Evolutionary conservation across 2,797 vertebrate species (phyloP).

Genomic region (Hippoglossus hippoglossus): DNA sequence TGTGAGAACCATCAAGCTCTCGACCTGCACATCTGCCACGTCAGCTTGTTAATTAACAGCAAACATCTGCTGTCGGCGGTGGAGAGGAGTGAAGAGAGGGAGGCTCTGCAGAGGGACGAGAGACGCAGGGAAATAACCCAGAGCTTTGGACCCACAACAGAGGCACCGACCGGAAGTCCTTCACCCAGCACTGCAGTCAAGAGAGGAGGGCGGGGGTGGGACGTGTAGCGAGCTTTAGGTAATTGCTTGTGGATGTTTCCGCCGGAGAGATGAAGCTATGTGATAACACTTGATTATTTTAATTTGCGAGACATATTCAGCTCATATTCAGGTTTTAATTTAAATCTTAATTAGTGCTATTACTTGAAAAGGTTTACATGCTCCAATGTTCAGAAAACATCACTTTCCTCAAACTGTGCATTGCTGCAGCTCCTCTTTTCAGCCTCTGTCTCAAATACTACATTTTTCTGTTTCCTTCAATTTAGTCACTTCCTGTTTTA

Average conservation of each 20-base stretch:
- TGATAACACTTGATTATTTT: neutral
- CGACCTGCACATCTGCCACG: conserved; percentile 43
- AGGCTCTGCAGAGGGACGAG: neutral
- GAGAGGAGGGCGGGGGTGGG: neutral
- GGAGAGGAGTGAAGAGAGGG: conserved; percentile 6
- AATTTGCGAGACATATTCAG: neutral
- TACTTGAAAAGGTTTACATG: too few relatives aligned
- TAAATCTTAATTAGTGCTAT: too few relatives aligned
- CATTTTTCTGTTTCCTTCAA: too few relatives aligned
- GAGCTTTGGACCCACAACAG: neutral
- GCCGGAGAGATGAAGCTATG: neutral
- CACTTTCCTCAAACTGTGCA: too few relatives aligned
- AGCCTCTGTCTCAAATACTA: too few relatives aligned
- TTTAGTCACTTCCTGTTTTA: too few relatives aligned
- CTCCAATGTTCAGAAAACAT: too few relatives aligned
- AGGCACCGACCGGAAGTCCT: neutral
- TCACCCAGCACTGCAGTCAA: neutral
- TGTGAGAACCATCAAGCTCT: neutral
- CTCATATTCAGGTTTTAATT: too few relatives aligned
- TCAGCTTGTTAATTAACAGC: conserved; percentile 57
- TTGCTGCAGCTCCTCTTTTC: too few relatives aligned
- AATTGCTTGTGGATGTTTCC: neutral
- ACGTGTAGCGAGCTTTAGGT: neutral
- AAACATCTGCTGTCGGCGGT: conserved; percentile 53
- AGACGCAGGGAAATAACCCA: neutral